Percentiles rank a stretch among this genome's conserved stretches.
Evolutionary conservation across 2,113 vertebrate species (phyloP).

Genomic region (Scortum barcoo): DNA sequence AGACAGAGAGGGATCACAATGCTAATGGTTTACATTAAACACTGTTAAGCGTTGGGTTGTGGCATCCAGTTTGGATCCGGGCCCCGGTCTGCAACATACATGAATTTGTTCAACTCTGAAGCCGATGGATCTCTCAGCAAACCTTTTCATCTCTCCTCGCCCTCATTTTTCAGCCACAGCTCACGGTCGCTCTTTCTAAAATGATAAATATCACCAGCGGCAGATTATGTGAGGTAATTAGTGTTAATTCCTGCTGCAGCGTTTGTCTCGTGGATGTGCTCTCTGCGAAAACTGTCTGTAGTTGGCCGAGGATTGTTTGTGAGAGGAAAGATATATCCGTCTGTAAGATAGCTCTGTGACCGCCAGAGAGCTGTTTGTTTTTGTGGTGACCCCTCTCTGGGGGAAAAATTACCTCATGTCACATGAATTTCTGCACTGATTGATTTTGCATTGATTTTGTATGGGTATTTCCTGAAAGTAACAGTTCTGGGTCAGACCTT

Average conservation of each 20-base stretch:
- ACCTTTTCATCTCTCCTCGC: not conserved
- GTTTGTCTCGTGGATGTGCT: no score
- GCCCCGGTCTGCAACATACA: no score
- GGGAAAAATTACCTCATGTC: no score
- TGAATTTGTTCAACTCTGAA: not conserved
- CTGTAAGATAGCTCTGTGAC: not conserved
- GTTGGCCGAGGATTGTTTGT: not conserved
- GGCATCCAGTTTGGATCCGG: no score
- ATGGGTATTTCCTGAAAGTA: no score
- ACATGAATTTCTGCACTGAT: no score
- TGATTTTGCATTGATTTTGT: no score
- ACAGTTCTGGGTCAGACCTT: no score
- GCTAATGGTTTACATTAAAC: not conserved
- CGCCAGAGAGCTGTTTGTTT: not conserved
- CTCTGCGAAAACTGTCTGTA: no score
- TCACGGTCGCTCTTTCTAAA: not conserved
- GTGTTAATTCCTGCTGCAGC: no score
- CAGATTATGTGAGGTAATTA: no score
- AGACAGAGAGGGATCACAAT: not conserved
- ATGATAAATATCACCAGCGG: not conserved
- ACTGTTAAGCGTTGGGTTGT: not conserved
- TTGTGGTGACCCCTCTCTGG: not conserved
- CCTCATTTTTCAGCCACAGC: not conserved
- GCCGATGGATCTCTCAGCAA: not conserved
- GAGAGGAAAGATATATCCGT: not conserved